Evolutionary conservation across 2,888 invertebrate species (phyloP), one percentile per base, ranked within the genome.

Genomic region (Nephrotoma appendiculata): DNA sequence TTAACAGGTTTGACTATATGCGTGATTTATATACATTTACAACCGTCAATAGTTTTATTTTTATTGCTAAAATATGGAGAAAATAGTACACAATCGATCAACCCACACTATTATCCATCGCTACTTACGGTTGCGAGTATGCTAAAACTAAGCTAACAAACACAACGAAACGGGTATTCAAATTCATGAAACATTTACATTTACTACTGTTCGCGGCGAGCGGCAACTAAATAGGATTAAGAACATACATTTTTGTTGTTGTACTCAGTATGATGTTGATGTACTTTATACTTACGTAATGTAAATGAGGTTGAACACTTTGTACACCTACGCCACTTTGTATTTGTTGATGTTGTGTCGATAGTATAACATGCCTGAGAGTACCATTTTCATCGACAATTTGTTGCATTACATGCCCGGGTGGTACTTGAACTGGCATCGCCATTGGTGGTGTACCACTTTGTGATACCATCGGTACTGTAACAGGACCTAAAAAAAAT

Each of bases 371-470:
- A 92, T 98, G 98, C 88, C 97, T 94, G 90, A 98, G 94, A 89
- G 95, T 95, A 88, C 96, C 96, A 91, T 94, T 95, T 92, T 98
- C 98, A 92, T 98, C 98, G 89, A 98, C 95, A 90, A 98, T 97
- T 91, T 97, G 98, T 91, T 96, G 96, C 91, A 98, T 96, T 91
- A 96, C 95, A 93, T 98, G 96, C 88, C 96, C 98, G 87, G 96
- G 96, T 88, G 98, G 97, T 89, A 98, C 97, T 92, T 97, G 96
- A 90, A 98, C 96, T 87, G 97, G 97, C 94, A 98, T 96, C 88
- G 96, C 95, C 89, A 95, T 93, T 87, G 95, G 95, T 87, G 96
- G 95, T 89, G 95, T 94, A 88, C 94, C 93, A 92, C 94, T 95
- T 90, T 96, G 95, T 89, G 96, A 96, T 89, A 96, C 96, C 96